phyloP scores from a whole-genome alignment of 2,797 vertebrate species.

The Urocyon cinereoargenteus region DNA sequence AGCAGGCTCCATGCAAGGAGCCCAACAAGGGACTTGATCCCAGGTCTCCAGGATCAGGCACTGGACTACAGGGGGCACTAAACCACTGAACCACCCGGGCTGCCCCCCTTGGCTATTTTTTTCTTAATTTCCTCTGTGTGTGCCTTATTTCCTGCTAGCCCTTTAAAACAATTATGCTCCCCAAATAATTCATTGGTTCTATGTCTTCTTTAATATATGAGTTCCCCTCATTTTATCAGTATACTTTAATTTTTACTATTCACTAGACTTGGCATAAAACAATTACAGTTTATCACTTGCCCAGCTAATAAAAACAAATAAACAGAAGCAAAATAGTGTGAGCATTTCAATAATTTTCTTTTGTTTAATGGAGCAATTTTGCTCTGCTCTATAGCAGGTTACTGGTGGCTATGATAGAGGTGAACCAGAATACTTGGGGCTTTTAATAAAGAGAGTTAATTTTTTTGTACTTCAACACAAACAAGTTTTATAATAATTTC shows the following conservation, averaged over 20 bases:
- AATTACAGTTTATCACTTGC: neutral
- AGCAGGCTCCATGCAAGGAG: too few species aligned
- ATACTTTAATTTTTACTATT: neutral
- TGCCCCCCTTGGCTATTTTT: neutral
- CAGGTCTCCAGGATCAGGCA: too few species aligned
- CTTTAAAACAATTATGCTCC: neutral
- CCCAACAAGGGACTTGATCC: too few species aligned
- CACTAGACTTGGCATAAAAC: neutral
- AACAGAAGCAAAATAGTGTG: neutral
- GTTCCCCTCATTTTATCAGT: neutral
- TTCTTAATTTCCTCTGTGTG: neutral
- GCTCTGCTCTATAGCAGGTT: neutral
- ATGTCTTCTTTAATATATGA: neutral
- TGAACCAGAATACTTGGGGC: neutral
- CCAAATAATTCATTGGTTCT: neutral
- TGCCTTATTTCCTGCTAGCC: neutral
- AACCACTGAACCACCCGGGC: too few species aligned
- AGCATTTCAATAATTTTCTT: neutral
- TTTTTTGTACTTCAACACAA: neutral
- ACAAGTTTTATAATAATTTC: constrained; percentile 56
- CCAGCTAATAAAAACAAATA: constrained; percentile 4
- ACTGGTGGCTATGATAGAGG: neutral
- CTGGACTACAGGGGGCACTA: too few species aligned
- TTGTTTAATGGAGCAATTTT: neutral
- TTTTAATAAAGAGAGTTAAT: constrained; percentile 3